Evolutionary conservation across 2,113 vertebrate genomes (phyloP), one percentile per base, ranked within the genome.

Genomic region (Loxodonta africana): DNA sequence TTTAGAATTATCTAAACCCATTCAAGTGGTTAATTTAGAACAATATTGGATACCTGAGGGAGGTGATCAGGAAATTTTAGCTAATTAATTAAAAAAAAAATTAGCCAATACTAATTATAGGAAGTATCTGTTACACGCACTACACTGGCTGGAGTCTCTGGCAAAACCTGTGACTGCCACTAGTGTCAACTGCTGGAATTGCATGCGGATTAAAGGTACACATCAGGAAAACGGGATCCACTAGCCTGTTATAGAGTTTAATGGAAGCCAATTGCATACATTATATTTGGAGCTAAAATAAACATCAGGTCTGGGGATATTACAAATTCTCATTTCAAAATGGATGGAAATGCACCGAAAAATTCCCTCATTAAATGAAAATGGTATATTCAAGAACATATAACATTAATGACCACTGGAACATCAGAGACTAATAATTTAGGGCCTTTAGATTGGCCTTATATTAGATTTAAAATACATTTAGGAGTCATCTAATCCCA

Each of bases 21-120:
- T n/a, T 94, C 44, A 95, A 91, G 48, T 78, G 30, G 17, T 77
- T 95, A 90, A 90, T 93, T 91, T 73, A 88, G 95, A 71, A 91
- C 60, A 85, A 23, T 51, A 41, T 30, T 67, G 51, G n/a, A 74
- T 76, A 48, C 21, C n/a, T 57, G 10, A 4, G 41, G 62, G 26
- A 57, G 87, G 3, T 12, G 83, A 83, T 65, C 48, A 63, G 48
- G 30, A 83, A 67, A 90, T 76, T 87, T 95, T 51, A 69, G 9
- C 18, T 77, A 95, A 87, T 90, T 77, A 93, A 71, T 77, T 37
- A 37, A 37, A 37, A 37, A 37, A 37, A 37, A 37, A 37, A 37
- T 37, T 88, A 71, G 3, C 51, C 9, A 74, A 78, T 83, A 83
- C 23, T 80, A 95, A 73, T 78, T 88, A 86, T 2, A 71, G 26